Base-by-base conservation (phyloP, 2,113 vertebrate genomes). In the Thunnus maccoyii region DNA sequence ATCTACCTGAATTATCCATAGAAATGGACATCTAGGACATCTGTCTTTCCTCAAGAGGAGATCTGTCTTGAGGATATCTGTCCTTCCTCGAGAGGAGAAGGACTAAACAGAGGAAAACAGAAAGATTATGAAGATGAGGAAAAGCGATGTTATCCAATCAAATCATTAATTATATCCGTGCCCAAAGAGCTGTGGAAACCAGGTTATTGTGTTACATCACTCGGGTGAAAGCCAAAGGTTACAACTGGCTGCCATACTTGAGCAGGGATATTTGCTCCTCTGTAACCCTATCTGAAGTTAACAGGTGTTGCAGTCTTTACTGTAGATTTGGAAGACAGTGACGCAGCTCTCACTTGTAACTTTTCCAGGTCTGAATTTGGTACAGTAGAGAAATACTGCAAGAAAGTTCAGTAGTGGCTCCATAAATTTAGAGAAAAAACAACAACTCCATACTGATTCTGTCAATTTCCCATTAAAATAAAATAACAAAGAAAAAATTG, bases 151-250 rank as follows among this genome's bases (percentile, higher is more conserved):
- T 20, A 83, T 85, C 78, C 74, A 80, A 61, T 80, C 64, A 74
- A 72, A 70, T 70, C 3, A 27, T 83, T 69, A 74, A 79, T 41
- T 80, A 51, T 54, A 71, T 69, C 44, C 70, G 84, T 72, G n/a
- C 44, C 60, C 56, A 48, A 13, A 46, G 32, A 78, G 61, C 58
- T 44, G 61, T 52, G 65, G 47, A 71, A 85, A 63, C 63, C 84
- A 16, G 82, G 76, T 86, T 85, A 80, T 48, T 3, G 50, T 50
- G 69, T 89, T 88, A 80, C 81, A 88, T 88, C 72, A 82, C 27
- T 54, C 60, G 72, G 56, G 58, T 46, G 47, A 61, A 52, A 22
- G 27, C 76, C 78, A 85, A 10, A 74, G 73, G 69, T 73, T 61
- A 47, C 60, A 44, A 15, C 44, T 41, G 41, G 51, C 55, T 78